Evolutionary conservation across 1,140 invertebrate genomes (phyloP), one percentile per base, ranked within the genome.

Genomic region (Frieseomelitta varia): DNA sequence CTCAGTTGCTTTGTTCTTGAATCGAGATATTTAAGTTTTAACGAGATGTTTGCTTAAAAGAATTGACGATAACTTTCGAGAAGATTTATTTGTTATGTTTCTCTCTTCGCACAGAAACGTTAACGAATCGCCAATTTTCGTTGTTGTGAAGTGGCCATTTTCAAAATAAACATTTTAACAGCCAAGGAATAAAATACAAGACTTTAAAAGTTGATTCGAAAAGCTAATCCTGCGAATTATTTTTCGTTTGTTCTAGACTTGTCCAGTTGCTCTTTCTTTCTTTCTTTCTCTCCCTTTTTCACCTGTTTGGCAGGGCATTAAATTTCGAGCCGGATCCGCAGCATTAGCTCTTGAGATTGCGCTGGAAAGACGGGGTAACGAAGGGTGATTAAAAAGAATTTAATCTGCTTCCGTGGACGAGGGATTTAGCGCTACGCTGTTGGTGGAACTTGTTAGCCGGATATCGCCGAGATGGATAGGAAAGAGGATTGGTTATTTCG

Each of bases 341-440:
- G 73, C 55, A 75, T 75, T 75, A 75, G 73, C 30, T 75, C 21
- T 58, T 34, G 27, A 72, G 39, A 47, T 15, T 75, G 53, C 30
- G 53, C 30, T 51, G 51, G 53, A 39, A 56, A 56, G 51, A 24
- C 51, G 21, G 73, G 55, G 24, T 17, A 56, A 75, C 73, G 53
- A 34, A 75, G 55, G 55, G 73, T 75, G 73, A 75, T 75, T 75
- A 75, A 75, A 75, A 75, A 75, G 73, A 75, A 75, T 75, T 75
- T 75, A 75, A 75, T 75, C 73, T 75, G 73, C 30, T 75, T 55
- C 19, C 53, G 53, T 24, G 55, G 73, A 75, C 24, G 73, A 75
- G 21, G 53, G 73, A 75, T 75, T 75, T 75, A 24, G 12, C 73
- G 27, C 27, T 30, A 27, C 12, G 27, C 55, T 34, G 73, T 75